Conservation (phyloP, 1,140 invertebrate genomes). For the Oryctes rhinoceros region DNA sequence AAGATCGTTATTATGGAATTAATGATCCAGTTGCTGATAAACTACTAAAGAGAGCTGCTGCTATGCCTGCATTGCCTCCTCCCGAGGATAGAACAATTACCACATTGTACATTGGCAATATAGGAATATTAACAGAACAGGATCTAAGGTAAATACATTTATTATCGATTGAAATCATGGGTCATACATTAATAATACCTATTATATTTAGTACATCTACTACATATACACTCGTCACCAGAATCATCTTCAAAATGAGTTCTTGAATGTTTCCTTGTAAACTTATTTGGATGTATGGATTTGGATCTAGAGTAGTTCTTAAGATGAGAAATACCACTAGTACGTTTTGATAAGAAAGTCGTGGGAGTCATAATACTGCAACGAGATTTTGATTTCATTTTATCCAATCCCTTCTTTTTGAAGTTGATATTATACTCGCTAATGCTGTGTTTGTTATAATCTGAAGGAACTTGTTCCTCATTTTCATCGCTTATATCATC, state of each 20-base stretch:
- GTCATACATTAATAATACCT: neutral
- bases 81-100: constrained; percentile 97
- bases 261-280: neutral
- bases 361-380: neutral
- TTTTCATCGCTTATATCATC: neutral
- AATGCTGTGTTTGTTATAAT: neutral
- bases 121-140: constrained; percentile 91
- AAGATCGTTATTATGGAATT: constrained; percentile 97
- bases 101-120: constrained; percentile 94
- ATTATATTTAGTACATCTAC: neutral
- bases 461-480: neutral
- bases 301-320: neutral
- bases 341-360: neutral
- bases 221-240: neutral
- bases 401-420: neutral
- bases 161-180: neutral
- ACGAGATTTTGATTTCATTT: neutral
- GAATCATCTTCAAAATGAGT: constrained; percentile 25
- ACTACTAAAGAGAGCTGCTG: constrained; percentile 89
- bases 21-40: constrained; percentile 99
- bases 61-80: constrained; percentile 93
- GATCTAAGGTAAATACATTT: constrained; percentile 73
- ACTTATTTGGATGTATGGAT: neutral
- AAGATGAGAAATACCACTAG: neutral
- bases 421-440: neutral